These are phyloP conservation scores for Synanthedon vespiformis DNA, from an alignment of 2,888 invertebrate species.

Conservation along the genomic window DNA sequence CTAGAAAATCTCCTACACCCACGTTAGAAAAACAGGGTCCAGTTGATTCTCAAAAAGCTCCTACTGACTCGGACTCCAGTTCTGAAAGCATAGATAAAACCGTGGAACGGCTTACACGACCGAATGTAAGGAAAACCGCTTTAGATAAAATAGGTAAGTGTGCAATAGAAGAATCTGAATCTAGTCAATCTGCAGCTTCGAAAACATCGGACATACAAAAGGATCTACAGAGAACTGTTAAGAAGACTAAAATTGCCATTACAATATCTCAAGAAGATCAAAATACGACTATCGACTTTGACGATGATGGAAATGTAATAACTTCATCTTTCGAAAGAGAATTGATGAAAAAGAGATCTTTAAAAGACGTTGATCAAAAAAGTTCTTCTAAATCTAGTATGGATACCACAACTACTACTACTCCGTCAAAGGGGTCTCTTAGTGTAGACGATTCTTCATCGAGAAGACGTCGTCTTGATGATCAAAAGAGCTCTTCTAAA, in stretches of 20 bases:
- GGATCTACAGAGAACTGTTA: conserved; percentile 60
- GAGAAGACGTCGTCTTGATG: conserved; percentile 53
- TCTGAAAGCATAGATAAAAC: conserved; percentile 66
- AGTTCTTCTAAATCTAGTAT: conserved; percentile 73
- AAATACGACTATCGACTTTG: conserved; percentile 64
- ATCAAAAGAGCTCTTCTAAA: conserved; percentile 71
- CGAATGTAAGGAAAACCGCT: conserved; percentile 53
- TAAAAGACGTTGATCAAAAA: conserved; percentile 59
- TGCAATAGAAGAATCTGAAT: conserved; percentile 70
- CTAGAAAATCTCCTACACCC: conserved; percentile 67
- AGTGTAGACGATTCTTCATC: conserved; percentile 66
- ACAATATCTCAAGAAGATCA: conserved; percentile 69
- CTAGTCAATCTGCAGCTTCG: conserved; percentile 69
- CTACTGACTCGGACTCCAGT: conserved; percentile 73
- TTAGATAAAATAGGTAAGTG: conserved; percentile 59
- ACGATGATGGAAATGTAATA: conserved; percentile 62
- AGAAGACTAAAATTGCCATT: conserved; percentile 65
- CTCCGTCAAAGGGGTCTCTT: conserved; percentile 61
- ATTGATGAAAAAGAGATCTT: conserved; percentile 48
- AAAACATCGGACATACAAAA: conserved; percentile 56
- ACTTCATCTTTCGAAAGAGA: conserved; percentile 58
- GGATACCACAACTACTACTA: conserved; percentile 61
- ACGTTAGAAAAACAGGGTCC: conserved; percentile 74
- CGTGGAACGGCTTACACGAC: conserved; percentile 56
- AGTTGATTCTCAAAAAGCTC: conserved; percentile 64